Evolutionary conservation across 2,888 invertebrate species (phyloP), one percentile per base, ranked within the genome.

Genomic region (Drosophila leonis): DNA sequence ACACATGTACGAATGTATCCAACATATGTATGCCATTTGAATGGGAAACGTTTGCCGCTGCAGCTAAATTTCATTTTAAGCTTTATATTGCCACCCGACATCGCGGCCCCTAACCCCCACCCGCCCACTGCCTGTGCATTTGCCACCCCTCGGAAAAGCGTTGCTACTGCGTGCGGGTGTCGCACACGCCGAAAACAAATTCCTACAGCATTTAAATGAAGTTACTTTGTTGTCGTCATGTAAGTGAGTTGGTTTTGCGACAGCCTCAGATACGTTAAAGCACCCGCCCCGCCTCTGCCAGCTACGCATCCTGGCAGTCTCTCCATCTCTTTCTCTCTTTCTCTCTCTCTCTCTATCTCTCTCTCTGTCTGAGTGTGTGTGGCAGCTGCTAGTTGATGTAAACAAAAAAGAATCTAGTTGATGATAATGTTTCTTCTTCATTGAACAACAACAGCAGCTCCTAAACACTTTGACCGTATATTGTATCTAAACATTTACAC

Each of bases 151-250:
- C 54, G 54, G 54, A 54, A 54, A 55, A 41, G 56, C 20, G 56
- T 6, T 37, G 20, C 48, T 33, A 7, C 37, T 48, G 48, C 54
- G 56, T 64, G 70, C 66, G 65, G 60, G 71, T 82, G 87, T 87
- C 79, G 75, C 83, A 86, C 73, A 78, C 80, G 75, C 80, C 78
- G 80, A 77, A 82, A 85, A 90, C 90, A 88, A 88, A 88, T 88
- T 88, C 87, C 79, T 86, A 85, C 90, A 88, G 86, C 89, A 85
- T 88, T 88, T 88, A 83, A 90, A 88, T 88, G 86, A 86, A 90
- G 82, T 83, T 78, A 88, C 83, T 88, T 83, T 83, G 82, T 83
- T 83, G 75, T 78, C 76, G 71, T 63, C 80, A 68, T 78, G 77
- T 79, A 80, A 76, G 72, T 76, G 78, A 80, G 73, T 65, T 65